Conservation (phyloP, 1,140 invertebrate species). For the Sminthurides bifidus region DNA sequence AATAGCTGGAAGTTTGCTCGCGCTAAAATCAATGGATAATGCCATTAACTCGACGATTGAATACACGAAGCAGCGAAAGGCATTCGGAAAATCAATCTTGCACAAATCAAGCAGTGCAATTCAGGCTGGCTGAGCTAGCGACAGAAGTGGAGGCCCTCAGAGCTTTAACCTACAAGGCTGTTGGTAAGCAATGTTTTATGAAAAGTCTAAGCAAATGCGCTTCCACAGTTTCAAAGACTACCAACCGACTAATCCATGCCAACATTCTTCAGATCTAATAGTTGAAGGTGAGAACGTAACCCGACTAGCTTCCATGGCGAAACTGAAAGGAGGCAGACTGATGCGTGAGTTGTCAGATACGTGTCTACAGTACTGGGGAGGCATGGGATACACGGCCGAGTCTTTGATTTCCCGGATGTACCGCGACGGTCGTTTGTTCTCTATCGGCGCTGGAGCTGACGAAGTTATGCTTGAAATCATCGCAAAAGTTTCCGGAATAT, state of each 20-base stretch:
- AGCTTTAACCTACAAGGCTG: constrained; percentile 41
- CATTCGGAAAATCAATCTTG: constrained; percentile 43
- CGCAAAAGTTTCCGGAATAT: constrained; percentile 43
- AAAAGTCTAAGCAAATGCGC: no score
- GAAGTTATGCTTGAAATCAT: constrained; percentile 52
- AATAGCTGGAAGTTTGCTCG: constrained; percentile 38
- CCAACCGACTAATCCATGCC: background rate
- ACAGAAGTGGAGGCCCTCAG: constrained; percentile 45
- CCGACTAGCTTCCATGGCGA: constrained; percentile 46
- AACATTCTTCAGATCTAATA: constrained; percentile 35
- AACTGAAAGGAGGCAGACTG: constrained; percentile 45
- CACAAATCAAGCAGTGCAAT: constrained; percentile 46
- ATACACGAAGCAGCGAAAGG: constrained; percentile 41
- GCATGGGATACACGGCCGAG: constrained; percentile 49
- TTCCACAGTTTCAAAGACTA: no score
- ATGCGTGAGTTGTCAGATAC: constrained; percentile 42
- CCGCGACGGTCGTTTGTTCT: constrained; percentile 44
- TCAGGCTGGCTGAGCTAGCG: constrained; percentile 44
- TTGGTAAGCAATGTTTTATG: constrained; percentile 23
- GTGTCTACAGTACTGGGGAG: constrained; percentile 51
- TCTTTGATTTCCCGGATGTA: constrained; percentile 40
- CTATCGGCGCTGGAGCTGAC: constrained; percentile 51
- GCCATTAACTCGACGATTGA: constrained; percentile 42
- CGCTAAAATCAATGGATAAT: constrained; percentile 36
- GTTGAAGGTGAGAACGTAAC: constrained; percentile 45